phyloP scores from a whole-genome alignment of 2,113 vertebrate species.

The Mesocricetus auratus region DNA sequence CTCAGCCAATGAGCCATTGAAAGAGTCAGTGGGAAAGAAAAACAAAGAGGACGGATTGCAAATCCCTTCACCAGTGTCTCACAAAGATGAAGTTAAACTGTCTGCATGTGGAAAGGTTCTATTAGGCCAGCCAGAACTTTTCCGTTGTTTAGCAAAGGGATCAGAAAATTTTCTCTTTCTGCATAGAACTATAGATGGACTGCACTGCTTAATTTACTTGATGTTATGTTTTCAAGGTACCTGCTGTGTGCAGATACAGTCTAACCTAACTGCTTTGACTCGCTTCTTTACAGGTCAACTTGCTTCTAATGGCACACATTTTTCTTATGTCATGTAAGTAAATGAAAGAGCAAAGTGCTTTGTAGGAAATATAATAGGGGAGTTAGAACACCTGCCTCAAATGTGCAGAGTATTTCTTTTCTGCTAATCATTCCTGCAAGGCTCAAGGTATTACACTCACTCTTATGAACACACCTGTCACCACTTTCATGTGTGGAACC shows the following conservation, averaged over 20 bases:
- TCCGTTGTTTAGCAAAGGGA: not conserved
- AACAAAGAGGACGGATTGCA: not conserved
- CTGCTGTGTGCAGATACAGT: not conserved
- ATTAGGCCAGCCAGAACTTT: not conserved
- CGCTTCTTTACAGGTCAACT: slow-evolving; percentile 37
- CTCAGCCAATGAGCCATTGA: not conserved
- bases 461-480: not conserved
- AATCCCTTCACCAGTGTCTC: not conserved
- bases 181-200: not conserved
- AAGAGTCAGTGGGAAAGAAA: not conserved
- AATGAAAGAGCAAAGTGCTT: slow-evolving; percentile 57
- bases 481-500: not conserved
- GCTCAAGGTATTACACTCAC: not conserved
- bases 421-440: not conserved
- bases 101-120: not conserved
- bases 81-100: not conserved
- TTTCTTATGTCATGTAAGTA: slow-evolving; percentile 58
- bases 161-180: slow-evolving; percentile 36
- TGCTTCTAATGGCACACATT: slow-evolving; percentile 47
- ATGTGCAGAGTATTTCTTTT: not conserved
- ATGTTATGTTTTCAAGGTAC: not conserved
- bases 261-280: slow-evolving; percentile 63
- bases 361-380: slow-evolving; percentile 39
- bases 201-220: slow-evolving; percentile 9
- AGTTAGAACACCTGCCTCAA: slow-evolving; percentile 54